Evolutionary conservation across 2,888 invertebrate genomes (phyloP).

Genomic region (Oeneis ivallda): DNA sequence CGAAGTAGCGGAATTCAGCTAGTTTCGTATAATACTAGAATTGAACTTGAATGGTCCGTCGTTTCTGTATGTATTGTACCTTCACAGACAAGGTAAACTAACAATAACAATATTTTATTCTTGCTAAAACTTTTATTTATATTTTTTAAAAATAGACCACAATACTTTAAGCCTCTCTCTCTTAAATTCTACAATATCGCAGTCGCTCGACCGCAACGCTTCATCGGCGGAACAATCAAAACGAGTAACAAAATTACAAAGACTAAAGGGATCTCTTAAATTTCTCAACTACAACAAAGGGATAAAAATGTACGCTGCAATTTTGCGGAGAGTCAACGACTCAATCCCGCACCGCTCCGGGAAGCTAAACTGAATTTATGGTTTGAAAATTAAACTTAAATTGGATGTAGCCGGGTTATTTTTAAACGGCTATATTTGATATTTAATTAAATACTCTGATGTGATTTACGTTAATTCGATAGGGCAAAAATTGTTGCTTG

Average conservation of each 20-base stretch:
- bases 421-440: conserved; percentile 69
- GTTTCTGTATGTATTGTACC: not conserved
- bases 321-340: conserved; percentile 64
- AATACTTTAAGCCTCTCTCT: conserved; percentile 49
- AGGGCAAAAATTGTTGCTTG: not conserved
- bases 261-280: conserved; percentile 65
- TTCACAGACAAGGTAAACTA: not conserved
- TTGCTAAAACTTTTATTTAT: not conserved
- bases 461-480: not conserved
- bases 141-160: conserved; percentile 24
- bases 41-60: not conserved
- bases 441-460: conserved; percentile 46
- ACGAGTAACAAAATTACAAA: conserved; percentile 64
- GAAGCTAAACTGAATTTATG: conserved; percentile 79
- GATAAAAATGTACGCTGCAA: conserved; percentile 75
- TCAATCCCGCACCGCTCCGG: conserved; percentile 67
- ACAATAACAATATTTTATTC: not conserved
- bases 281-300: conserved; percentile 70
- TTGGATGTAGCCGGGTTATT: conserved; percentile 73
- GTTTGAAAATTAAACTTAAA: conserved; percentile 79
- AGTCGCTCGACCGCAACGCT: conserved; percentile 52
- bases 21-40: not conserved
- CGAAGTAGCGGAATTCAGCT: too few species aligned
- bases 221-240: conserved; percentile 60
- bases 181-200: conserved; percentile 45